A percentile compares a stretch with the other conserved stretches of the same genome.
Conservation (phyloP, 2,888 invertebrate species). For the Scaeva pyrastri region DNA sequence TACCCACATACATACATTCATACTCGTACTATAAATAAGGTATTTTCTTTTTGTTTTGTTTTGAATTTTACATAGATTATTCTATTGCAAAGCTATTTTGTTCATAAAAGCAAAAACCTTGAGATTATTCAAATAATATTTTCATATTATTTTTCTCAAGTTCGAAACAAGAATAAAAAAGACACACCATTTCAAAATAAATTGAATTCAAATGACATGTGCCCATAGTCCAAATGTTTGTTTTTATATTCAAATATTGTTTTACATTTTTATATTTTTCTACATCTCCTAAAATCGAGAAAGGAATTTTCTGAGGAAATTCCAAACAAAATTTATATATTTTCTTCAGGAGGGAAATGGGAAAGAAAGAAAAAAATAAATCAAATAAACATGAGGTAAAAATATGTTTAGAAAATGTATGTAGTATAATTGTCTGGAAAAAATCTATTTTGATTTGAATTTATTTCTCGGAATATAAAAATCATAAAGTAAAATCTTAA, state of each 20-base stretch:
- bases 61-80: constrained; percentile 8
- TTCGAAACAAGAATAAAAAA: neutral
- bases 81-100: constrained; percentile 41
- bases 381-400: neutral
- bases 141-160: constrained; percentile 3
- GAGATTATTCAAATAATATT: constrained; percentile 45
- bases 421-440: constrained; percentile 24
- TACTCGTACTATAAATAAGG: constrained; percentile 5
- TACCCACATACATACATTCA: no score
- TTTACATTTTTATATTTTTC: constrained; percentile 20
- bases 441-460: constrained; percentile 3
- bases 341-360: neutral
- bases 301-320: constrained; percentile 21
- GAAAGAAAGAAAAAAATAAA: constrained; percentile 6
- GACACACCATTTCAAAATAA: constrained; percentile 46
- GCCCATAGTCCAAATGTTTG: constrained; percentile 29
- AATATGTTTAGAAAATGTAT: neutral
- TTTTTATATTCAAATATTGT: constrained; percentile 21
- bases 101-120: constrained; percentile 55
- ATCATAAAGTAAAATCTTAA: neutral
- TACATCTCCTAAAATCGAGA: neutral
- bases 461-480: constrained; percentile 1
- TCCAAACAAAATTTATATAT: constrained; percentile 7
- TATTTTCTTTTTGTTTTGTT: constrained; percentile 21
- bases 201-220: constrained; percentile 51